phyloP scores from a whole-genome alignment of 2,888 invertebrate genomes.

The Candidula unifasciata region DNA sequence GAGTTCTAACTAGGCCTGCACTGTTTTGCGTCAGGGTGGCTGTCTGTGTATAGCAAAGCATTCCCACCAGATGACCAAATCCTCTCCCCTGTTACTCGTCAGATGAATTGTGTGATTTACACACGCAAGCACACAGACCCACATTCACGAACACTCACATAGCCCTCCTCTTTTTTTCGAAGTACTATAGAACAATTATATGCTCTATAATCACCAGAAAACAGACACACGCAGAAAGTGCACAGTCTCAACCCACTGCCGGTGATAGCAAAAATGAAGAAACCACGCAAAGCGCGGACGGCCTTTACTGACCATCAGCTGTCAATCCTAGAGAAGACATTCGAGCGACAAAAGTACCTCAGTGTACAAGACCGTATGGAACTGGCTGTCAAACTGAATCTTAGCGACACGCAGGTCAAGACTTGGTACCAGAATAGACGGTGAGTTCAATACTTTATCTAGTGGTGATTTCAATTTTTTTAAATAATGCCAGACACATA shows the following conservation, averaged over 20 bases:
- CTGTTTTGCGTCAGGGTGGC: no score
- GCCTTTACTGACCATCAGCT: conserved; percentile 99
- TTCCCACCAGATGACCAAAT: no score
- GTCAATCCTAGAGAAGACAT: conserved; percentile 93
- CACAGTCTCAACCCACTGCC: conserved; percentile 12
- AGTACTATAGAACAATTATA: no score
- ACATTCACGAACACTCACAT: no score
- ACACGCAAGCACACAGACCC: no score
- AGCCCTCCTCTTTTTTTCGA: no score
- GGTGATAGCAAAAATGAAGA: conserved; percentile 82
- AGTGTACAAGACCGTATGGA: conserved; percentile 94
- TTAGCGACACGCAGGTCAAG: conserved; percentile 99
- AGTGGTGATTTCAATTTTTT: background rate
- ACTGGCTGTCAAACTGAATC: conserved; percentile 93
- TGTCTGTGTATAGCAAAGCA: no score
- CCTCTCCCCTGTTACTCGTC: no score
- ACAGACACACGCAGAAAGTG: background rate
- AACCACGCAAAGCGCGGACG: conserved; percentile 96
- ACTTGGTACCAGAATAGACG: conserved; percentile 99
- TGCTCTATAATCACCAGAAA: background rate
- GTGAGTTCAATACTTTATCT: conserved; percentile 76
- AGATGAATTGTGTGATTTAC: no score
- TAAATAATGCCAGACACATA: no score
- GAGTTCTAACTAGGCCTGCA: no score
- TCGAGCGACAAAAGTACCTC: conserved; percentile 94